A percentile compares a stretch with the other conserved stretches of the same genome.
Conservation (phyloP, 2,113 vertebrate species). For the Galeopterus variegatus region DNA sequence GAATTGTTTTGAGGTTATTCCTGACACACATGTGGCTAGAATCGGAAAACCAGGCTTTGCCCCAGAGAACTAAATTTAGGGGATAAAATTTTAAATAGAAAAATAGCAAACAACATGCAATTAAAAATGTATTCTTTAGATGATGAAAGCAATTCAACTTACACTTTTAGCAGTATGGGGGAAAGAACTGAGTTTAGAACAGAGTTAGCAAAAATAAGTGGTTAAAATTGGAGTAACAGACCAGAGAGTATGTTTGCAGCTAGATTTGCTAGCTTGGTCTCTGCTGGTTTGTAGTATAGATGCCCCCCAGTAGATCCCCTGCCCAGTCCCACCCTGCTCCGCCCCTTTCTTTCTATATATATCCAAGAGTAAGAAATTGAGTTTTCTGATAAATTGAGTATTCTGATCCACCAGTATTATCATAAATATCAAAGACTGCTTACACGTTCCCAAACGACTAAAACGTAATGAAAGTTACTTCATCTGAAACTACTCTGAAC, state of each 20-base stretch:
- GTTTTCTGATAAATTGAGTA: constrained; percentile 26
- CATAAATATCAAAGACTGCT: constrained; percentile 25
- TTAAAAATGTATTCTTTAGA: background rate
- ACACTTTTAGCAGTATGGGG: background rate
- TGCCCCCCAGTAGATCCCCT: background rate
- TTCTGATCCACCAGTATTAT: background rate
- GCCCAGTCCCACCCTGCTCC: accelerated
- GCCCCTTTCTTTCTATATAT: background rate
- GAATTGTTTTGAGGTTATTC: background rate
- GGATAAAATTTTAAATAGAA: background rate
- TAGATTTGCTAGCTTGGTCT: background rate
- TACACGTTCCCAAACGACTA: constrained; percentile 21
- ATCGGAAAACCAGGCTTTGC: constrained; percentile 29
- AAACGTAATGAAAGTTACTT: background rate
- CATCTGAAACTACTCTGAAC: background rate
- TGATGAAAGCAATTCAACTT: background rate
- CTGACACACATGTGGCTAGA: background rate
- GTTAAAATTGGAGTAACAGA: background rate
- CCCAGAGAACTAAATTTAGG: background rate
- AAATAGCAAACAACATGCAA: background rate
- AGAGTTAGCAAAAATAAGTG: background rate
- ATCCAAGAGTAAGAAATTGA: background rate
- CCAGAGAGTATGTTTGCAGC: background rate
- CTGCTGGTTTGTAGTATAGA: background rate
- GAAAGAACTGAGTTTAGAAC: background rate